Base-by-base conservation (phyloP, 2,797 vertebrate species). In the Leptodactylus fallax region DNA sequence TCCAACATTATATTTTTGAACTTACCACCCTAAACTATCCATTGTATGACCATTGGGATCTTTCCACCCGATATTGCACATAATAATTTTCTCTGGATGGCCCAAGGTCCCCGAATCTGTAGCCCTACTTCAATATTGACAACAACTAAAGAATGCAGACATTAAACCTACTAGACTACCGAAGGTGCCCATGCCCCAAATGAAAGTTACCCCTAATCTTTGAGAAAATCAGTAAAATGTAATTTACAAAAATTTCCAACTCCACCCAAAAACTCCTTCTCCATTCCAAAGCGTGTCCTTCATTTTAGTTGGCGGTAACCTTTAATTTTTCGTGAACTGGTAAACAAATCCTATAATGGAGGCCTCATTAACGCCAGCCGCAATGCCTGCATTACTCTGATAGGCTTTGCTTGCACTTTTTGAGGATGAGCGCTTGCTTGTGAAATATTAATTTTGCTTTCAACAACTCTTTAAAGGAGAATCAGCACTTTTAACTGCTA, bases 381-480 rank as follows among this genome's bases (percentile, higher is more conserved):
- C 36, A 4, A 36, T 36, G 36, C 36, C 4, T 36, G 36, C 36
- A 36, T 36, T 36, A 36, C 36, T 27, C 51, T 14, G 84, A 53
- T 83, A 78, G 74, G 25, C 61, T 78, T 61, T 47, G 27, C 25
- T 53, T 79, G 25, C 27, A 67, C n/a, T 13, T 74, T 65, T 56
- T 14, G 47, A 76, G 86, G 58, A 63, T 65, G 71, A 82, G 60
- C 49, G 19, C n/a, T 47, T 55, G 17, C 47, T 67, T 13, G 51
- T 84, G 36, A 79, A 84, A 88, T 84, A 79, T 84, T 88, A 85
- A 85, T 88, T 76, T 58, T 9, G 13, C 56, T 47, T 78, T 85
- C 63, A 80, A 85, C 67, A 51, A 60, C 21, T 80, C 82, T 84
- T 88, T 88, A 80, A 71, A 85, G n/a, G 60, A 61, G 25, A 80